Evolutionary conservation across 2,797 vertebrate genomes (phyloP).

Genomic region (Periophthalmus magnuspinnatus): DNA sequence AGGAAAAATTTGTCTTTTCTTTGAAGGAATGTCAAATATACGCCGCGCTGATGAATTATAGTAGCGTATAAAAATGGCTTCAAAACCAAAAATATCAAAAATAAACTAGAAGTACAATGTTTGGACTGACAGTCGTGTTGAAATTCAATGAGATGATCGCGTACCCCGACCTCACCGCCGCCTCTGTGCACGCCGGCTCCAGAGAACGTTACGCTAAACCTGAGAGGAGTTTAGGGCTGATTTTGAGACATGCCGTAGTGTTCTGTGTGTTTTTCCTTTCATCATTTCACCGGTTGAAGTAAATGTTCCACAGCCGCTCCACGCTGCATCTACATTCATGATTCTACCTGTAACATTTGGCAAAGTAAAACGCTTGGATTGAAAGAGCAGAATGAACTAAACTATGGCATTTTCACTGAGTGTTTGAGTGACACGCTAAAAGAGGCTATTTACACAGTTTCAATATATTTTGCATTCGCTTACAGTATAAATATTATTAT

Average conservation of each 20-base stretch:
- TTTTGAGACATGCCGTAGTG: conserved; percentile 30
- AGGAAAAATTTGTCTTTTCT: too few species aligned
- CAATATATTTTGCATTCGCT: conserved; percentile 78
- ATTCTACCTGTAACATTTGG: conserved; percentile 58
- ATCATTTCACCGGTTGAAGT: conserved; percentile 43
- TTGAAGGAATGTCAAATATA: too few species aligned
- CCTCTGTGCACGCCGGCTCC: conserved; percentile 8
- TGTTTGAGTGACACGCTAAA: conserved; percentile 76
- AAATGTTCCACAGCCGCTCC: conserved; percentile 44
- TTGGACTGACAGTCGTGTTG: too few species aligned
- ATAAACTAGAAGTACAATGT: too few species aligned
- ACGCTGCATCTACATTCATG: conserved; percentile 72
- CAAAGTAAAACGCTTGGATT: conserved; percentile 53
- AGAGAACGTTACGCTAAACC: not conserved
- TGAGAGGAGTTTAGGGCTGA: conserved; percentile 13
- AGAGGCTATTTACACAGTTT: conserved; percentile 86
- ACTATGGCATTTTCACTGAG: conserved; percentile 58
- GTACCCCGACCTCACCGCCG: conserved; percentile 40
- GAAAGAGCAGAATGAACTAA: conserved; percentile 65
- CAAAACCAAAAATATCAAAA: too few species aligned
- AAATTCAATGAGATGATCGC: too few species aligned
- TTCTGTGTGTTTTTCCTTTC: conserved; percentile 21
- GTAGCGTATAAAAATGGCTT: too few species aligned
- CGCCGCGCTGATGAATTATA: too few species aligned
- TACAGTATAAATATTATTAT: conserved; percentile 88